Percentiles rank a stretch among this genome's conserved stretches.
These are phyloP conservation scores for mouse (Mus musculus) DNA, from an alignment of 2,113 vertebrate genomes.

Conservation along the genomic window GRCm39 chr17:90368501-90369000, in stretches of 20 bases:
- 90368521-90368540: slow-evolving; percentile 14
- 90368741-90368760: slow-evolving; percentile 5
- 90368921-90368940: not conserved
- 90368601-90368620: not conserved
- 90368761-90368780: not conserved
- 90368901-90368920: not conserved
- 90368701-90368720: not conserved
- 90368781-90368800: not conserved
- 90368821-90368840: not conserved
- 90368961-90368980: not conserved
- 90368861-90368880: not conserved
- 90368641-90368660: not conserved
- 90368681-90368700: not conserved
- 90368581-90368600: not conserved
- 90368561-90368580: not conserved
- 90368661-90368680: not conserved
- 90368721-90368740: not conserved
- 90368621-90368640: not conserved
- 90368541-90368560: not conserved
- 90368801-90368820: not conserved
- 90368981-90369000: not conserved
- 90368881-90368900: not conserved
- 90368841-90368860: not conserved
- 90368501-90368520: not conserved
- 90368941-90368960: slow-evolving; percentile 8